A percentile compares a stretch with the other conserved stretches of the same genome.
Conservation (phyloP, 1,140 invertebrate species). For the Eulimnadia texana region DNA sequence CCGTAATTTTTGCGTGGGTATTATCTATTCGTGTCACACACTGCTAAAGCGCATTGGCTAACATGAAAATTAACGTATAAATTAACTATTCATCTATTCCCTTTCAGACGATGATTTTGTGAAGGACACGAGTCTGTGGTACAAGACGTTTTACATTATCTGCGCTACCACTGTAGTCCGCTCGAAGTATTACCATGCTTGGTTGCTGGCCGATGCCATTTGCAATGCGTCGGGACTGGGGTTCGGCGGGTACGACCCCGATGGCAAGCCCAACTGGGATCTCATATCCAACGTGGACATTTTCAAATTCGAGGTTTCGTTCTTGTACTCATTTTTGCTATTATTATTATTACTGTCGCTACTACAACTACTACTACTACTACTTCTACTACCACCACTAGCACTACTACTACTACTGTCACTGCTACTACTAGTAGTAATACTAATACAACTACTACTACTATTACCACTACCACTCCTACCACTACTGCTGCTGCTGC, state of each 20-base stretch:
- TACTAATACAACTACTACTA: too few relatives aligned
- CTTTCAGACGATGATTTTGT: conserved; percentile 50
- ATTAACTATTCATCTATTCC: conserved; percentile 16
- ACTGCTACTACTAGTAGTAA: too few relatives aligned
- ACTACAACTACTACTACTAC: conserved; percentile 21
- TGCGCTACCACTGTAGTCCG: conserved; percentile 59
- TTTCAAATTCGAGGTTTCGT: conserved; percentile 67
- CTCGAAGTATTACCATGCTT: conserved; percentile 93
- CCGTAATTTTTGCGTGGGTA: not conserved
- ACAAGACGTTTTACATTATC: conserved; percentile 61
- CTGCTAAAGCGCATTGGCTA: conserved; percentile 4
- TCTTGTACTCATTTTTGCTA: conserved; percentile 3
- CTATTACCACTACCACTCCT: too few relatives aligned
- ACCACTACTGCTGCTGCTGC: too few relatives aligned
- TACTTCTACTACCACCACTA: too few relatives aligned
- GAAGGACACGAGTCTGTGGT: conserved; percentile 38
- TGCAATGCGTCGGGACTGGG: conserved; percentile 89
- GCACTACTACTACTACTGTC: too few relatives aligned
- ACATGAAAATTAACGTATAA: too few relatives aligned
- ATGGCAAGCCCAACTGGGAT: conserved; percentile 64
- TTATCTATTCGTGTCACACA: not conserved
- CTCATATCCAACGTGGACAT: conserved; percentile 81
- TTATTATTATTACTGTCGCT: too few relatives aligned
- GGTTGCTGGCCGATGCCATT: conserved; percentile 83
- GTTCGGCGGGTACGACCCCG: conserved; percentile 62